Evolutionary conservation across 2,888 invertebrate species (phyloP), one percentile per base, ranked within the genome.

Genomic region (Folsomia candida): DNA sequence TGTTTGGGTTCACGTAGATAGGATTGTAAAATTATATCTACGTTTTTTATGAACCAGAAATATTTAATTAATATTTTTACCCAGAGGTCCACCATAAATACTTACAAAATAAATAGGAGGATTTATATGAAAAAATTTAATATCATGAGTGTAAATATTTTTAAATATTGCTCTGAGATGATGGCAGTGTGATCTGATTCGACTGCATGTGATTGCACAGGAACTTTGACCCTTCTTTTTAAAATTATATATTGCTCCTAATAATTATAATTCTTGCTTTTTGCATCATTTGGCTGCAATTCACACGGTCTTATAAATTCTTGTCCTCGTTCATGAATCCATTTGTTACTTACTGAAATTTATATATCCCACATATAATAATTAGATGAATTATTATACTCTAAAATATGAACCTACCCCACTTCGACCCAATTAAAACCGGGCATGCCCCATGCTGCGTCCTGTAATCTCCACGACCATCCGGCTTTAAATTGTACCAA

Each of bases 361-460:
- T n/a, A n/a, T n/a, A n/a, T n/a, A n/a, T n/a, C n/a, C n/a, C n/a
- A n/a, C n/a, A n/a, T n/a, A n/a, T n/a, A n/a, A n/a, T 26, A n/a
- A n/a, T n/a, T n/a, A n/a, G n/a, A n/a, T n/a, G n/a, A n/a, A n/a
- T 6, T 20, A 28, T 28, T 28, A 20, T 62, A 47, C 14, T 11
- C 47, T 11, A 47, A 11, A 14, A 14, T 11, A 47, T 14, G 9
- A 11, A 9, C 47, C 83, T 85, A 94, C 95, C 97, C 97, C 97
- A 98, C 86, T 98, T 98, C 57, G 92, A 91, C 60, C 97, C 97
- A 2, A 94, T 90, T 18, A 98, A 87, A 47, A 98, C 97, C 0
- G 97, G 97, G 84, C 98, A 98, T 66, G 97, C 97, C 2, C 97
- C 97, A 85, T 98, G 98, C 71, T 96, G 85, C 1, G 97, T 97